A percentile compares a stretch with the other conserved stretches of the same genome.
These are phyloP conservation scores for Colletes collaris DNA, from an alignment of 2,888 invertebrate species.

Conservation along the genomic window DNA sequence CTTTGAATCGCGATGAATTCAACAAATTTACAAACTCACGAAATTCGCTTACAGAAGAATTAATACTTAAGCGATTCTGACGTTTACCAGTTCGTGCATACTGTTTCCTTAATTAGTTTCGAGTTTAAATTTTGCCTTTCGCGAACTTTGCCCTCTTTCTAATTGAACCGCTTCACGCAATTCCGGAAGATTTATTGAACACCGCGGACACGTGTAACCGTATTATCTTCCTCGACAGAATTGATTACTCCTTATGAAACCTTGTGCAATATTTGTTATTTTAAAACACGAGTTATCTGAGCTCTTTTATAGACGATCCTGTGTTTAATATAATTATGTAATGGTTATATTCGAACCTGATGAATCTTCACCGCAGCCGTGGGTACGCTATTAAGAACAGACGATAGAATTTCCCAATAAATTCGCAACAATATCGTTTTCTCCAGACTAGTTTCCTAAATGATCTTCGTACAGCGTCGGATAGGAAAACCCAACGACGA, in stretches of 20 bases:
- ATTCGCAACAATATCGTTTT: too few species aligned
- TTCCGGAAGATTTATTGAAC: slow-evolving; percentile 4
- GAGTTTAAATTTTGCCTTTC: slow-evolving; percentile 4
- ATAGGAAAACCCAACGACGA: not conserved
- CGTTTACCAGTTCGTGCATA: slow-evolving; percentile 1
- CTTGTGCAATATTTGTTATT: too few species aligned
- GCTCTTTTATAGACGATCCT: too few species aligned
- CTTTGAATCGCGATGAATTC: not conserved
- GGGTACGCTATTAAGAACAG: too few species aligned
- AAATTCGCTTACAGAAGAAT: too few species aligned
- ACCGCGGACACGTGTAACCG: not conserved
- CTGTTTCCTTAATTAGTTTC: slow-evolving; percentile 1
- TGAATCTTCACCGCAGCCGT: too few species aligned
- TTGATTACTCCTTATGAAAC: too few species aligned
- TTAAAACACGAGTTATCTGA: too few species aligned
- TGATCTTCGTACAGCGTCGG: not conserved
- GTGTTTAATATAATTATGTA: too few species aligned
- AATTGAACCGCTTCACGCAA: slow-evolving; percentile 17
- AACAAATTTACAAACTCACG: not conserved
- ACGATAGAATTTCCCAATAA: too few species aligned
- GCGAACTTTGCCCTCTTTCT: not conserved
- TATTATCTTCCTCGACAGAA: not conserved
- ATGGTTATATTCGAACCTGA: too few species aligned
- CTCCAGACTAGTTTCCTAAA: not conserved
- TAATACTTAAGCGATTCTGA: not conserved